A percentile compares a stretch with the other conserved stretches of the same genome.
Conservation (phyloP, 2,888 invertebrate species). For the Plagiodera versicolora region DNA sequence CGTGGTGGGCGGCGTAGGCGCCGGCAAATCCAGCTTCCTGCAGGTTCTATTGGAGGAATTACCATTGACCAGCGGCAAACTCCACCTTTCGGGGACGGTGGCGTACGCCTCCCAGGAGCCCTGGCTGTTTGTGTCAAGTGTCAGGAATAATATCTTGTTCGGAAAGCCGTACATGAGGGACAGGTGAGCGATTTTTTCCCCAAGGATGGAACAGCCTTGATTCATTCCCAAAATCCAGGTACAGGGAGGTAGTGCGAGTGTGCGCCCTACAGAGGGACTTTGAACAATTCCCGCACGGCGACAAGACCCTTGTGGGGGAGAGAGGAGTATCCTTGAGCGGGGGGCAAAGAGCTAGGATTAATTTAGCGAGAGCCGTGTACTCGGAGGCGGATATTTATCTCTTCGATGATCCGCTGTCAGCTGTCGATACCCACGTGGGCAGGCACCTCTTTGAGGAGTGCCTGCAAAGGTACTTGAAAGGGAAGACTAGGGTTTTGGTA, state of each 20-base stretch:
- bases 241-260: constrained; percentile 58
- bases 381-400: constrained; percentile 76
- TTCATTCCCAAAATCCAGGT: constrained; percentile 28
- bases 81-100: constrained; percentile 64
- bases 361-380: constrained; percentile 77
- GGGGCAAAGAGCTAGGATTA: constrained; percentile 79
- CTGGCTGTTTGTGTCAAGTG: constrained; percentile 73
- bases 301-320: constrained; percentile 77
- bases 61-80: constrained; percentile 61
- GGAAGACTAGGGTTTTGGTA: constrained; percentile 74
- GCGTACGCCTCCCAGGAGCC: constrained; percentile 80
- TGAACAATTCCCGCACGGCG: constrained; percentile 70
- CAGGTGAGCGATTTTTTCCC: constrained; percentile 41
- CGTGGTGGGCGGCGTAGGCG: constrained; percentile 66
- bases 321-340: constrained; percentile 77
- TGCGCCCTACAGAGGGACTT: constrained; percentile 72
- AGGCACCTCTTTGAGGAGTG: constrained; percentile 76
- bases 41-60: constrained; percentile 75
- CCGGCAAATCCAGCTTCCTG: constrained; percentile 70
- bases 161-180: constrained; percentile 65
- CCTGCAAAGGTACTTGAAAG: constrained; percentile 59
- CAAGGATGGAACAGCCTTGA: background rate
- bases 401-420: constrained; percentile 79
- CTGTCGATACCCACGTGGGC: constrained; percentile 78
- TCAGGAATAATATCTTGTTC: constrained; percentile 81